phyloP scores from a whole-genome alignment of 2,797 vertebrate species.

The Phaenicophaeus curvirostris region DNA sequence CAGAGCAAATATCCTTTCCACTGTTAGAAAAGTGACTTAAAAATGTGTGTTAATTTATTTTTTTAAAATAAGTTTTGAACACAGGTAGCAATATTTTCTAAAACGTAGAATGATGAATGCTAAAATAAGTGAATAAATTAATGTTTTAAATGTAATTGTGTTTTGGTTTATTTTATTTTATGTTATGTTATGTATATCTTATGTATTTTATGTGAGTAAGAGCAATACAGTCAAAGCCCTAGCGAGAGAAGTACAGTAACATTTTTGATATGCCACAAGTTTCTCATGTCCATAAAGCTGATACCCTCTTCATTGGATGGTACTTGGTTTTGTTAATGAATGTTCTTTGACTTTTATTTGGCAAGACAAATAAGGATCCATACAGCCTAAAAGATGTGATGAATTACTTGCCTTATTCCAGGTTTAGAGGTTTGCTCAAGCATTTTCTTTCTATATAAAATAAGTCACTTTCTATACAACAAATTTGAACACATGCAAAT shows the following conservation, averaged over 20 bases:
- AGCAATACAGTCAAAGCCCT: background rate
- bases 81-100: background rate
- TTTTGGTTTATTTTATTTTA: rapidly evolving
- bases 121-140: background rate
- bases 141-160: background rate
- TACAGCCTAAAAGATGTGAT: background rate
- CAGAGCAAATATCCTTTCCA: background rate
- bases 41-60: background rate
- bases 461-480: background rate
- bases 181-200: no score
- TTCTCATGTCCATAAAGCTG: background rate
- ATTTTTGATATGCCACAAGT: background rate
- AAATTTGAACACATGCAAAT: background rate
- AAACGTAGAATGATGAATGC: background rate
- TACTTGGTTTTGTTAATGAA: background rate
- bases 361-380: background rate
- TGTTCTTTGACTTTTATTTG: background rate
- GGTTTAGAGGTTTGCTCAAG: background rate
- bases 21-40: background rate
- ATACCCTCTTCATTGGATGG: background rate
- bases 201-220: background rate
- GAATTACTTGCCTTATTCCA: background rate
- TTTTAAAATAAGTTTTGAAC: background rate
- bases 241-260: background rate
- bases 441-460: background rate